Conservation (phyloP, 2,797 vertebrate genomes). For the Acropternis orthonyx region DNA sequence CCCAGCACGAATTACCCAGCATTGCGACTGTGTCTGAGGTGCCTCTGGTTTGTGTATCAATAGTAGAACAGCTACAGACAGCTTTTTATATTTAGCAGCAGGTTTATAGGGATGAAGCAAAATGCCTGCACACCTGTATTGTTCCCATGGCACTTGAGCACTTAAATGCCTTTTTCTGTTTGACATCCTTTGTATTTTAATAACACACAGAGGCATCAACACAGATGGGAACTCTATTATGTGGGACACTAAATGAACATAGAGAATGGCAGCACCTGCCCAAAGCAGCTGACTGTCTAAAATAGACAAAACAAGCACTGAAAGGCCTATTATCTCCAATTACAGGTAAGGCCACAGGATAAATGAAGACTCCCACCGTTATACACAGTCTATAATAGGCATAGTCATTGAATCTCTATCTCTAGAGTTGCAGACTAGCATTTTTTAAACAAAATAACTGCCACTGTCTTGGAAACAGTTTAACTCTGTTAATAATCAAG, state of each 20-base stretch:
- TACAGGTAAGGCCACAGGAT: background rate
- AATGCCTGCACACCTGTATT: background rate
- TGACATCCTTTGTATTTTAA: slow-evolving; percentile 57
- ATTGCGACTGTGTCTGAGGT: background rate
- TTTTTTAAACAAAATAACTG: background rate
- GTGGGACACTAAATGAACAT: background rate
- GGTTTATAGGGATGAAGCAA: slow-evolving; percentile 8
- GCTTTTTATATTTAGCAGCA: slow-evolving; percentile 38
- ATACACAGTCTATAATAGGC: background rate
- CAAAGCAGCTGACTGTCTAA: background rate
- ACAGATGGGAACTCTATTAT: background rate
- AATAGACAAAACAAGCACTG: background rate
- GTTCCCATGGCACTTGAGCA: slow-evolving; percentile 27
- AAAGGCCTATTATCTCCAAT: background rate
- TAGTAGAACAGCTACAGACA: background rate
- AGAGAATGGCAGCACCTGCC: slow-evolving; percentile 11
- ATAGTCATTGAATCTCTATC: background rate
- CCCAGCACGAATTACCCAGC: background rate
- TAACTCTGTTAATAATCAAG: background rate
- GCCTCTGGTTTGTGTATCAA: background rate
- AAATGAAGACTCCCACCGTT: background rate
- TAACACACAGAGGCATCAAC: background rate
- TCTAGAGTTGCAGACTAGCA: background rate
- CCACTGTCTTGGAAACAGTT: background rate
- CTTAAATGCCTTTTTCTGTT: slow-evolving; percentile 31